A percentile compares a stretch with the other conserved stretches of the same genome.
Conservation (phyloP, 2,113 vertebrate species). For the Emydocephalus ijimae region DNA sequence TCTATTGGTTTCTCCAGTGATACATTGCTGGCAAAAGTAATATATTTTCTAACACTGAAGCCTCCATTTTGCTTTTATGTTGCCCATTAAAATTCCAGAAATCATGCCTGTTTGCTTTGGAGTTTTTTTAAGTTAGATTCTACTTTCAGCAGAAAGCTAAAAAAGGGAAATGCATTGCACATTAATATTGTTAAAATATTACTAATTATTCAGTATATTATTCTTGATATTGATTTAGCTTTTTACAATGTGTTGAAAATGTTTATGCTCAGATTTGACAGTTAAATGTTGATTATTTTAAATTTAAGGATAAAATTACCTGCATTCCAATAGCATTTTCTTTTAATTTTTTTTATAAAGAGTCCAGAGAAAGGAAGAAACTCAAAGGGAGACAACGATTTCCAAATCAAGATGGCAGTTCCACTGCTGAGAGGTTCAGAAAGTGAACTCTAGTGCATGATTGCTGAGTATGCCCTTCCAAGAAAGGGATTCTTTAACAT, state of each 20-base stretch:
- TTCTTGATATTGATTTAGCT: slow-evolving; percentile 5
- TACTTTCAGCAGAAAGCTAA: not conserved
- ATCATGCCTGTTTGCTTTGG: not conserved
- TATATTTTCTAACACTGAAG: not conserved
- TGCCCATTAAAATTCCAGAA: not conserved
- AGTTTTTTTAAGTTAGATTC: not conserved
- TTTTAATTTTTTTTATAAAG: slow-evolving; percentile 93
- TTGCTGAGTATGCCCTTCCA: slow-evolving; percentile 70
- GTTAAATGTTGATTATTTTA: slow-evolving; percentile 60
- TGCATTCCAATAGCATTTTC: slow-evolving; percentile 85
- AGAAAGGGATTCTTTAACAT: slow-evolving; percentile 70
- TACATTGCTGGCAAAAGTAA: not conserved
- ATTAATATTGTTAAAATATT: not conserved
- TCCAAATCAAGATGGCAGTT: slow-evolving; percentile 87
- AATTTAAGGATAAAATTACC: slow-evolving; percentile 69
- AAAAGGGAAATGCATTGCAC: not conserved
- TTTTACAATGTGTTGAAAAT: slow-evolving; percentile 42
- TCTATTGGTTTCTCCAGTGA: not conserved
- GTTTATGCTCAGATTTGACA: slow-evolving; percentile 54
- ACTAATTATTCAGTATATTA: not conserved
- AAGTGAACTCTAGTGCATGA: slow-evolving; percentile 72
- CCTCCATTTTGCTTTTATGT: not conserved
- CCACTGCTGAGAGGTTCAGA: slow-evolving; percentile 71
- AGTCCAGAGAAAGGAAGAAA: slow-evolving; percentile 84
- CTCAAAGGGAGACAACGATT: slow-evolving; percentile 85